Evolutionary conservation across 2,888 invertebrate species (phyloP).

Genomic region (Caradrina clavipalpis): DNA sequence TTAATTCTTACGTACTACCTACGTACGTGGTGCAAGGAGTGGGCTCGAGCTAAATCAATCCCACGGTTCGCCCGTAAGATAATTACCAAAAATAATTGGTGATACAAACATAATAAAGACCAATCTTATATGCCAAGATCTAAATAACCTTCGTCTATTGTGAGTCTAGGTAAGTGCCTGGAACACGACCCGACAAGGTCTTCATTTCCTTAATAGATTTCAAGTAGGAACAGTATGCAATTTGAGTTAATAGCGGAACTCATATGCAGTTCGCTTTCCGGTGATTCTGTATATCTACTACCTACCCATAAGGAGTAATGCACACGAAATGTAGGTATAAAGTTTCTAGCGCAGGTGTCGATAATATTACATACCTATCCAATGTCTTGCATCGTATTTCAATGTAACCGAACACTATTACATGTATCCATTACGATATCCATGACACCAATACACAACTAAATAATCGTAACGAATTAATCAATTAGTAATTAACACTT

Average conservation of each 20-base stretch:
- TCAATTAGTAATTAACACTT: conserved; percentile 30
- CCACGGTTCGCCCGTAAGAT: conserved; percentile 17
- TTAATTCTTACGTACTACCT: conserved; percentile 36
- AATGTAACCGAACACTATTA: conserved; percentile 36
- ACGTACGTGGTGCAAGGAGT: conserved; percentile 17
- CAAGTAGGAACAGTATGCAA: conserved; percentile 49
- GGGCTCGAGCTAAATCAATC: conserved; percentile 19
- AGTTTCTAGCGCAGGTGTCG: conserved; percentile 45
- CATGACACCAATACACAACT: conserved; percentile 49
- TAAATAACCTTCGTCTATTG: conserved; percentile 26
- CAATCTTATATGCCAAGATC: not conserved
- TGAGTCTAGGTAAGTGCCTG: conserved; percentile 21
- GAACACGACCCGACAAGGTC: conserved; percentile 35
- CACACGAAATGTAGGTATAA: conserved; percentile 31
- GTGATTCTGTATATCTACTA: conserved; percentile 9
- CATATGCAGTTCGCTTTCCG: conserved; percentile 46
- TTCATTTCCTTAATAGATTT: conserved; percentile 57
- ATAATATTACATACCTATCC: conserved; percentile 34
- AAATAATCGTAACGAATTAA: conserved; percentile 38
- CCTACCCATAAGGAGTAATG: conserved; percentile 11
- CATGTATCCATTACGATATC: conserved; percentile 51
- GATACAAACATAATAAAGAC: conserved; percentile 17
- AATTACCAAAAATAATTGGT: conserved; percentile 25
- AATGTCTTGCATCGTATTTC: conserved; percentile 44
- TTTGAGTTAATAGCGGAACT: conserved; percentile 60